These are phyloP conservation scores for Oreohelix idahoensis DNA, from an alignment of 1,140 invertebrate genomes.

Conservation along the genomic window DNA sequence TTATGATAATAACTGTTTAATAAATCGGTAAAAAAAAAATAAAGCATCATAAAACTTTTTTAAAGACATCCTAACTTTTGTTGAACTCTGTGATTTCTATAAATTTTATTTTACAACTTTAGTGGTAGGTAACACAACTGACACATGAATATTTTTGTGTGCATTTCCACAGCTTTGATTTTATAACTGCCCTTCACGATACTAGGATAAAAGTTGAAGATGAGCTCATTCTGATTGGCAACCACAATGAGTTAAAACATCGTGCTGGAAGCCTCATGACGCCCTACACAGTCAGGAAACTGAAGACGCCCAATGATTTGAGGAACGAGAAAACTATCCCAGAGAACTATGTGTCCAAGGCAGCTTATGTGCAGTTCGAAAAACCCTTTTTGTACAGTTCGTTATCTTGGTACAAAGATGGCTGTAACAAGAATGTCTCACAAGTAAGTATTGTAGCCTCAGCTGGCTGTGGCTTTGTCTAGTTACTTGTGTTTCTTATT, in stretches of 20 bases:
- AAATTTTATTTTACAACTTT: too few relatives aligned
- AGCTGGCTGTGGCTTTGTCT: too few relatives aligned
- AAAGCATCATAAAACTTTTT: too few relatives aligned
- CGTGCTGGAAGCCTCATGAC: slow-evolving; percentile 40
- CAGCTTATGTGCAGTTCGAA: slow-evolving; percentile 59
- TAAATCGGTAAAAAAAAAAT: too few relatives aligned
- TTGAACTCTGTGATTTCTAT: too few relatives aligned
- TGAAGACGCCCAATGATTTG: slow-evolving; percentile 52
- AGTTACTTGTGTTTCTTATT: too few relatives aligned
- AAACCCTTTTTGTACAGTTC: slow-evolving; percentile 66
- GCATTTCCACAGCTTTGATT: slow-evolving; percentile 39
- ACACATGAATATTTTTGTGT: neutral
- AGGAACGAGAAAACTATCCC: slow-evolving; percentile 18
- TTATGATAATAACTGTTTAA: too few relatives aligned
- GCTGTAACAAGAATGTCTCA: slow-evolving; percentile 61
- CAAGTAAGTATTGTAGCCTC: slow-evolving; percentile 31
- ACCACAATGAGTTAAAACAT: slow-evolving; percentile 41
- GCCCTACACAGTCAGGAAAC: slow-evolving; percentile 50
- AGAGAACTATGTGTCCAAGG: slow-evolving; percentile 21
- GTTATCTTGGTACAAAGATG: slow-evolving; percentile 52
- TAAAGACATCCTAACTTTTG: too few relatives aligned
- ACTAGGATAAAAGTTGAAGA: slow-evolving; percentile 49
- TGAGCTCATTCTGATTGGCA: slow-evolving; percentile 58
- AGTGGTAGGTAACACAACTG: too few relatives aligned
- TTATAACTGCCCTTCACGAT: slow-evolving; percentile 51